Percentiles rank a stretch among this genome's conserved stretches.
phyloP scores from a whole-genome alignment of 2,888 invertebrate genomes.

The Camponotus fellah region DNA sequence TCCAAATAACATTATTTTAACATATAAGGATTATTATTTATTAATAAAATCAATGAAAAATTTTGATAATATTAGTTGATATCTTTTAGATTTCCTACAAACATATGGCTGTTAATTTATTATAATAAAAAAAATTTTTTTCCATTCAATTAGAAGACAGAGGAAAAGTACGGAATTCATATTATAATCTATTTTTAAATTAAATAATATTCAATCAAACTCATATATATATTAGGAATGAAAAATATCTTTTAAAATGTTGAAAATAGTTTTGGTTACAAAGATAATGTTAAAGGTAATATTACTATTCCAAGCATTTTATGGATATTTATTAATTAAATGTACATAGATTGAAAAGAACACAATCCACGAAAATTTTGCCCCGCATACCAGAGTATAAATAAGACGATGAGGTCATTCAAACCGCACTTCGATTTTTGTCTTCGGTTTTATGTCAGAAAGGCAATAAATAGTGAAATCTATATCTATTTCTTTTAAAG shows the following conservation, averaged over 20 bases:
- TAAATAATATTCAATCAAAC: neutral
- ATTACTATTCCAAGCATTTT: neutral
- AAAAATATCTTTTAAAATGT: neutral
- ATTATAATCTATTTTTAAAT: neutral
- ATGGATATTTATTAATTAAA: neutral
- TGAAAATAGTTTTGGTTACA: neutral
- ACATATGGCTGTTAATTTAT: neutral
- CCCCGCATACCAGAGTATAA: slow-evolving; percentile 23
- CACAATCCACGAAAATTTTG: neutral
- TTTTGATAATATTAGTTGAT: neutral
- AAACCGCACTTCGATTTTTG: neutral
- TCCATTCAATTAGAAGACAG: neutral
- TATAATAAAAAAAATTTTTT: neutral
- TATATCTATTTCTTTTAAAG: neutral
- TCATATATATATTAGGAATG: neutral
- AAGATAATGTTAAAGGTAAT: neutral
- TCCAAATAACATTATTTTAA: neutral
- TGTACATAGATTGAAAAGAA: neutral
- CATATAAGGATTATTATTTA: neutral
- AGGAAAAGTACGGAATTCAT: neutral
- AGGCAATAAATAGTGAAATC: neutral
- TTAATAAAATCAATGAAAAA: neutral
- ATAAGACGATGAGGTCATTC: slow-evolving; percentile 6
- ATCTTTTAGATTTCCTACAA: neutral
- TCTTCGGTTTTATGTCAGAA: slow-evolving; percentile 18